Percentiles rank a stretch among this genome's conserved stretches.
Evolutionary conservation across 2,797 vertebrate species (phyloP).

Genomic region (Gymnopithys bicolor): DNA sequence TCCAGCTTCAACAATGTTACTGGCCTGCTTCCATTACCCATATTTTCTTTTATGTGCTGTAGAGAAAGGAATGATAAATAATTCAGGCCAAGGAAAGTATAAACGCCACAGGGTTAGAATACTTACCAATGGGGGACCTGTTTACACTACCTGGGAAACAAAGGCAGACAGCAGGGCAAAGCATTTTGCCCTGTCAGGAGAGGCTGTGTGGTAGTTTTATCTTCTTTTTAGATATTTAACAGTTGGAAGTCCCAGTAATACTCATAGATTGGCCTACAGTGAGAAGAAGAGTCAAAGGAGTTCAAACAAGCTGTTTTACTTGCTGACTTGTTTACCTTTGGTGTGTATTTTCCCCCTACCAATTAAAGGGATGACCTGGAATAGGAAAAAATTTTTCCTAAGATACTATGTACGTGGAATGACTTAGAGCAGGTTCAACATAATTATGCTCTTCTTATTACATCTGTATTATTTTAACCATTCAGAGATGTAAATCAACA

Average conservation of each 20-base stretch:
- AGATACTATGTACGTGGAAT: neutral
- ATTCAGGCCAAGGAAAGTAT: constrained; percentile 14
- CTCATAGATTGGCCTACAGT: neutral
- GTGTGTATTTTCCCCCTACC: neutral
- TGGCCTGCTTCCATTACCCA: neutral
- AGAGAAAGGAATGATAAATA: constrained; percentile 28
- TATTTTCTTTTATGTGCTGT: neutral
- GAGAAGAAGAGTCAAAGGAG: neutral
- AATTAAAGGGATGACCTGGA: neutral
- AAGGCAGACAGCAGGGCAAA: constrained; percentile 8
- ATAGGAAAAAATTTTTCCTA: neutral
- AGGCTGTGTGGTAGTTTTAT: neutral
- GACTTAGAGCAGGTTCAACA: neutral
- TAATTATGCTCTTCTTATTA: neutral
- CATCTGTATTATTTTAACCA: neutral
- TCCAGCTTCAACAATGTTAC: neutral
- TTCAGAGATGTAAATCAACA: neutral
- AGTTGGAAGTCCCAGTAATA: neutral
- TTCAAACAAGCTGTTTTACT: neutral
- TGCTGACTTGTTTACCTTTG: neutral
- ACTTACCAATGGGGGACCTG: neutral
- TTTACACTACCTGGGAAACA: constrained; percentile 34
- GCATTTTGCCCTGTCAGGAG: neutral
- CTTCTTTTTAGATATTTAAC: constrained; percentile 7
- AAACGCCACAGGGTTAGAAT: constrained; percentile 17